These are phyloP conservation scores for Parambassis ranga DNA, from an alignment of 2,797 vertebrate genomes.

Conservation along the genomic window DNA sequence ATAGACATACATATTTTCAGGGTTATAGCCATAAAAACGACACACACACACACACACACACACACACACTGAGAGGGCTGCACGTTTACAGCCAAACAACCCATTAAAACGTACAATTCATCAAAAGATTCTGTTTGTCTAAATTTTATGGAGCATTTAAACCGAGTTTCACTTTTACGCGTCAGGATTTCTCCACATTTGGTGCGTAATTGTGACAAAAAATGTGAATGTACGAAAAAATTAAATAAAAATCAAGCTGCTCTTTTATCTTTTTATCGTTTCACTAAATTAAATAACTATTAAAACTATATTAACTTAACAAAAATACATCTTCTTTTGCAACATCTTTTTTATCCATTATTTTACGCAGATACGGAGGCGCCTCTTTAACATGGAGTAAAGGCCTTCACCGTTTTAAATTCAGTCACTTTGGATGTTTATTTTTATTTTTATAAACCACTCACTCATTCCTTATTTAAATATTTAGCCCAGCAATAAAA, in stretches of 20 bases:
- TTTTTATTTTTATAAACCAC: not conserved
- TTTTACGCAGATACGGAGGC: not conserved
- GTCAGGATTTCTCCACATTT: not conserved
- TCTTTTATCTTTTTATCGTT: not conserved
- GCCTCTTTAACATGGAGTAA: not conserved
- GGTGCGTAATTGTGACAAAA: too few relatives aligned
- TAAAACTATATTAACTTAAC: too few relatives aligned
- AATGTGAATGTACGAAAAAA: too few relatives aligned
- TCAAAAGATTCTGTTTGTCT: not conserved
- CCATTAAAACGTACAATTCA: not conserved
- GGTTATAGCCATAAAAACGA: not conserved
- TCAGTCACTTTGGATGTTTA: not conserved
- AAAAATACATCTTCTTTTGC: not conserved
- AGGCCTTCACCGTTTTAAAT: not conserved
- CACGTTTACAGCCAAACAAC: not conserved
- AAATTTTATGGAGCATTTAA: not conserved
- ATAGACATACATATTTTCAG: slow-evolving; percentile 33
- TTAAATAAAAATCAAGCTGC: too few relatives aligned
- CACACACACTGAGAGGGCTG: not conserved
- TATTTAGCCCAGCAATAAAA: not conserved
- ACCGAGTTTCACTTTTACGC: not conserved
- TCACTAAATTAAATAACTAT: not conserved
- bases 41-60: not conserved
- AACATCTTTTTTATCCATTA: not conserved
- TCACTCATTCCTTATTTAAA: too few relatives aligned